Evolutionary conservation across 2,888 invertebrate genomes (phyloP).

Genomic region (Drosophila maculinotata): DNA sequence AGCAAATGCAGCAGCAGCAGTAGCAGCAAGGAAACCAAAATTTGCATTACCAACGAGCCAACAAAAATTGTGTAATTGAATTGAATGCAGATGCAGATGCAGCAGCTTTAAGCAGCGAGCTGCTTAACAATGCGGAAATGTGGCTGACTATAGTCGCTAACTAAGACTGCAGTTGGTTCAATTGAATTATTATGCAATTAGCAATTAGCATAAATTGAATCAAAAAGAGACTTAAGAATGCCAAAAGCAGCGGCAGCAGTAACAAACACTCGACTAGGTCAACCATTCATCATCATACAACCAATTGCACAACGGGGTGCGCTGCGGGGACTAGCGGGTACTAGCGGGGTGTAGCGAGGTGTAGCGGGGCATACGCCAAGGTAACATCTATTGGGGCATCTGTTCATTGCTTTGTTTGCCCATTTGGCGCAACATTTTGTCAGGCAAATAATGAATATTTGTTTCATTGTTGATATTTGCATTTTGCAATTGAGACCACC

Average conservation of each 20-base stretch:
- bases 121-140: slow-evolving; percentile 70
- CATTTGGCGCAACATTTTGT: slow-evolving; percentile 73
- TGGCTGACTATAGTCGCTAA: slow-evolving; percentile 51
- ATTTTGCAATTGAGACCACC: slow-evolving; percentile 67
- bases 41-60: slow-evolving; percentile 62
- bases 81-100: slow-evolving; percentile 59
- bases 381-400: slow-evolving; percentile 45
- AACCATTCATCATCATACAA: slow-evolving; percentile 50
- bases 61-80: slow-evolving; percentile 65
- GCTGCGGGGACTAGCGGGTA: neutral
- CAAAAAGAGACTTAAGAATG: slow-evolving; percentile 57
- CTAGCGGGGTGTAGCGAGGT: too few species aligned
- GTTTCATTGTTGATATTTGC: slow-evolving; percentile 74
- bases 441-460: slow-evolving; percentile 75
- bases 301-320: slow-evolving; percentile 45
- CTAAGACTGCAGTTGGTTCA: slow-evolving; percentile 53
- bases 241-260: slow-evolving; percentile 51
- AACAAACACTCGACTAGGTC: slow-evolving; percentile 73
- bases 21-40: slow-evolving; percentile 37
- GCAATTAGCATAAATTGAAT: slow-evolving; percentile 81
- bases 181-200: slow-evolving; percentile 82
- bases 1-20: slow-evolving; percentile 35
- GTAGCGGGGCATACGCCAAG: slow-evolving; percentile 42
- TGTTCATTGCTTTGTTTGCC: slow-evolving; percentile 55
- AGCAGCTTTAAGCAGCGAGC: slow-evolving; percentile 16